Percentiles rank a stretch among this genome's conserved stretches.
Conservation (phyloP, 2,888 invertebrate genomes). For the Polyploca ridens region DNA sequence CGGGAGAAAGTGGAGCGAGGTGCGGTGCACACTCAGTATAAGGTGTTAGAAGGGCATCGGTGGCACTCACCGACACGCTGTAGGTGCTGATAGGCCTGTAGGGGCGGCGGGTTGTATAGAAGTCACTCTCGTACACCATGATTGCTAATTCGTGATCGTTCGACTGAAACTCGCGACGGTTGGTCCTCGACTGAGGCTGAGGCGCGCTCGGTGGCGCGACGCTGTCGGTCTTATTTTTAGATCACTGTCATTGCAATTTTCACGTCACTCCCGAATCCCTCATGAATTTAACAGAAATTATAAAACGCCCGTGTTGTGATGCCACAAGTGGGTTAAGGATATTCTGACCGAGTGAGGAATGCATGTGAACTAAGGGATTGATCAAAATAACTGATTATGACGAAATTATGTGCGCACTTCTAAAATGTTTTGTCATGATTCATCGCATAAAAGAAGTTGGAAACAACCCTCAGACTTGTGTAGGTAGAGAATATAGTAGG, state of each 20-base stretch:
- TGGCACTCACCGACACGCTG: constrained; percentile 89
- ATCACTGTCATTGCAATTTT: constrained; percentile 84
- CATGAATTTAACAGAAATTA: constrained; percentile 61
- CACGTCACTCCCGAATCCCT: constrained; percentile 69
- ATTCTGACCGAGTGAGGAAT: constrained; percentile 50
- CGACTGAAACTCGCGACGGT: constrained; percentile 80
- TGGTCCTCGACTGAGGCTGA: constrained; percentile 75
- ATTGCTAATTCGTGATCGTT: constrained; percentile 71
- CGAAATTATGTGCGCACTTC: constrained; percentile 12
- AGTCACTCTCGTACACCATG: constrained; percentile 97
- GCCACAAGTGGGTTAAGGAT: constrained; percentile 78
- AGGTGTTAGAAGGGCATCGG: constrained; percentile 59
- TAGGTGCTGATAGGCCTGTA: constrained; percentile 91
- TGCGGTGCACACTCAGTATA: constrained; percentile 59
- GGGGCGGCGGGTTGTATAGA: constrained; percentile 94
- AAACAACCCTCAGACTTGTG: constrained; percentile 36
- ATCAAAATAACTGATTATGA: constrained; percentile 45
- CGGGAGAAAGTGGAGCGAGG: constrained; percentile 75
- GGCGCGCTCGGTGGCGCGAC: constrained; percentile 55
- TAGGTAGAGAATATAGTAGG: constrained; percentile 28
- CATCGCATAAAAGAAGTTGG: constrained; percentile 28
- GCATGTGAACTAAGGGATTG: constrained; percentile 41
- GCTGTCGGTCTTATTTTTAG: constrained; percentile 76
- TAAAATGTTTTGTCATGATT: constrained; percentile 31
- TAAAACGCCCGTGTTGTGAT: constrained; percentile 59